Evolutionary conservation across 2,113 vertebrate species (phyloP).

Genomic region (Myrmophylax atrothorax): DNA sequence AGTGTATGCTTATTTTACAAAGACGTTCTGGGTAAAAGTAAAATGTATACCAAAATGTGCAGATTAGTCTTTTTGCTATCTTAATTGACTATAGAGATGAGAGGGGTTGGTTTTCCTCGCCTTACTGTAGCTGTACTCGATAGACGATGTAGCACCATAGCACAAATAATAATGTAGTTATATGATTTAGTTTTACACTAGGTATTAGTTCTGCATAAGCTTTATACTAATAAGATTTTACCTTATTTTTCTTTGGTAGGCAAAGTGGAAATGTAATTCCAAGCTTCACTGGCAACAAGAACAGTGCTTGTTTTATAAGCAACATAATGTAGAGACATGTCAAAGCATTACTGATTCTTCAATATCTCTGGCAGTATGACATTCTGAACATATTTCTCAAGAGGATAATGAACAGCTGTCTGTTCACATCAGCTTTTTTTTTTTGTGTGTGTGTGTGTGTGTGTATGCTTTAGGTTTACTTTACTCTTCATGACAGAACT

Average conservation of each 20-base stretch:
- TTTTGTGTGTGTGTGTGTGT: not conserved
- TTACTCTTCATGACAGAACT: not conserved
- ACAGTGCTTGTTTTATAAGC: not conserved
- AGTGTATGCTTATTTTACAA: not conserved
- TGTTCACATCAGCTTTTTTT: not conserved
- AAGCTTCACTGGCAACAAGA: not conserved
- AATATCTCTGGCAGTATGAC: not conserved
- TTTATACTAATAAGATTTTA: not conserved
- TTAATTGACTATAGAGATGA: not conserved
- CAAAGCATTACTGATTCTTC: constrained; percentile 41
- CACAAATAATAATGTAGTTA: not conserved
- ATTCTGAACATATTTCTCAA: constrained; percentile 11
- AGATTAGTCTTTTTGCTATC: not conserved
- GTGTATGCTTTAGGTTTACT: not conserved
- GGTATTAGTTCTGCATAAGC: not conserved
- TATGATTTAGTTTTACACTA: not conserved
- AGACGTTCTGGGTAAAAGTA: not conserved
- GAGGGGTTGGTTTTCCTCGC: not conserved
- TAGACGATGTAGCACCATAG: not conserved
- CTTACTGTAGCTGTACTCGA: not conserved
- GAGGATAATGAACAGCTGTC: not conserved
- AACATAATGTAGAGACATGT: not conserved
- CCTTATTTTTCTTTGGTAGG: not conserved
- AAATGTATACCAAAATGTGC: not conserved
- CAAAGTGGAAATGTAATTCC: constrained; percentile 20